These are phyloP conservation scores for Hipposideros larvatus DNA, from an alignment of 2,797 vertebrate genomes.

Conservation along the genomic window DNA sequence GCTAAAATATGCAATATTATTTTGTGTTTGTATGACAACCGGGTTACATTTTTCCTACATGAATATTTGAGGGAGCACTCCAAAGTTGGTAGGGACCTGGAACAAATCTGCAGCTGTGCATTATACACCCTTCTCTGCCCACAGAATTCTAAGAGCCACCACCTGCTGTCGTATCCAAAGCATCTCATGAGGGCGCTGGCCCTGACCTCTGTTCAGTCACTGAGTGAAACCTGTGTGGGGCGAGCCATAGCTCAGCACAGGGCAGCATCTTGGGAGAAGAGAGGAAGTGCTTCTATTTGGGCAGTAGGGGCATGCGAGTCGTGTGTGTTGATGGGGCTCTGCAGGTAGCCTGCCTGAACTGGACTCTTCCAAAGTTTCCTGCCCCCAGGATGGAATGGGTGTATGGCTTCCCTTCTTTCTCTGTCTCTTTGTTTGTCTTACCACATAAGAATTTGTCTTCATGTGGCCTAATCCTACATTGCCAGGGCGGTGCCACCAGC, in stretches of 20 bases:
- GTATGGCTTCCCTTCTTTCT: background rate
- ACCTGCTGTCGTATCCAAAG: background rate
- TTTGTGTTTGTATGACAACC: background rate
- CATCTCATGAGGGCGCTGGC: background rate
- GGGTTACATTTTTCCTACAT: background rate
- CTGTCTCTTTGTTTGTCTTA: conserved; percentile 8
- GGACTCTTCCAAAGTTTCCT: background rate
- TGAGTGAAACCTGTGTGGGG: background rate
- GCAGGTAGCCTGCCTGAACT: background rate
- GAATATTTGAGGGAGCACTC: background rate
- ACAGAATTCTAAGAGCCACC: background rate
- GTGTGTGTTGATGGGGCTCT: background rate
- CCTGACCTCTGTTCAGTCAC: background rate
- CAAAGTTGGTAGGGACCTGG: background rate
- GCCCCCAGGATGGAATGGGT: background rate
- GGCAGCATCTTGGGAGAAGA: background rate
- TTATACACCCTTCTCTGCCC: background rate
- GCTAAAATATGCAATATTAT: background rate
- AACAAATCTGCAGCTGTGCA: background rate
- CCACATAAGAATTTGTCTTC: background rate
- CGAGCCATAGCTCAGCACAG: background rate
- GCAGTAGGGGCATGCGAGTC: background rate
- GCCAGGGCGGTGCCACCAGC: background rate
- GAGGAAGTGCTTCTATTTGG: too few species aligned
- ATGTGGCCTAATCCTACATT: background rate